Conservation (phyloP, 2,113 vertebrate species). For the Macquaria australasica region DNA sequence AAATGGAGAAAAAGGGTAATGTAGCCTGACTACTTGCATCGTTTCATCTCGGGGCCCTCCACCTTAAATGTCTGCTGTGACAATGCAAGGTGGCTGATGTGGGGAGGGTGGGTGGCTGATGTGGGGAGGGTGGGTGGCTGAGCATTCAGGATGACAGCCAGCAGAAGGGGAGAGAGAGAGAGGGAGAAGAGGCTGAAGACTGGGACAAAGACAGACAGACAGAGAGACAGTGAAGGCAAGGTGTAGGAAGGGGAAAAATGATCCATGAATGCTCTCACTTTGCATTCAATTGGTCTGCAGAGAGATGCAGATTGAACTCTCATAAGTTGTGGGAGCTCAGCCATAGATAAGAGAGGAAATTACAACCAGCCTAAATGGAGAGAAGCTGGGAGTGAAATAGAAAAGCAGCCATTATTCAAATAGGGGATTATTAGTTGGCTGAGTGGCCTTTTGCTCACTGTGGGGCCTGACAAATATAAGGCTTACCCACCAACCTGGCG, state of each 20-base stretch:
- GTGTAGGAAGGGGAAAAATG: conserved; percentile 30
- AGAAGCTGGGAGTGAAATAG: conserved; percentile 66
- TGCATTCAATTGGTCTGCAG: conserved; percentile 54
- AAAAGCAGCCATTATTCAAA: conserved; percentile 75
- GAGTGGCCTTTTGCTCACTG: conserved; percentile 66
- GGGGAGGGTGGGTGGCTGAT: conserved; percentile 4
- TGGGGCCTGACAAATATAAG: conserved; percentile 34
- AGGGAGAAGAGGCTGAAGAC: neutral
- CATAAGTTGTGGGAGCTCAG: conserved; percentile 59
- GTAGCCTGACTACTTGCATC: conserved; percentile 56
- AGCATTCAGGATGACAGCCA: conserved; percentile 26
- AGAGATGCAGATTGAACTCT: conserved; percentile 71
- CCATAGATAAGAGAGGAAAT: conserved; percentile 68
- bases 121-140: neutral
- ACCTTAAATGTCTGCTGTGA: conserved; percentile 62
- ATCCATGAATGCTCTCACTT: conserved; percentile 62
- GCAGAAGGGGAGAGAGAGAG: conserved; percentile 15
- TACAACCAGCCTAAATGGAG: conserved; percentile 74
- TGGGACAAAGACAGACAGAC: conserved; percentile 15
- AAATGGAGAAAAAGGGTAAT: conserved; percentile 52
- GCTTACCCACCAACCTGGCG: conserved; percentile 43
- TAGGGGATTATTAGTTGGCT: conserved; percentile 75
- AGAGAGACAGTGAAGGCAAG: neutral
- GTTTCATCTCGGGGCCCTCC: conserved; percentile 44
- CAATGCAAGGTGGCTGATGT: conserved; percentile 34